Percentiles rank a stretch among this genome's conserved stretches.
phyloP scores from a whole-genome alignment of 2,113 vertebrate species.

The Meleagris gallopavo region DNA sequence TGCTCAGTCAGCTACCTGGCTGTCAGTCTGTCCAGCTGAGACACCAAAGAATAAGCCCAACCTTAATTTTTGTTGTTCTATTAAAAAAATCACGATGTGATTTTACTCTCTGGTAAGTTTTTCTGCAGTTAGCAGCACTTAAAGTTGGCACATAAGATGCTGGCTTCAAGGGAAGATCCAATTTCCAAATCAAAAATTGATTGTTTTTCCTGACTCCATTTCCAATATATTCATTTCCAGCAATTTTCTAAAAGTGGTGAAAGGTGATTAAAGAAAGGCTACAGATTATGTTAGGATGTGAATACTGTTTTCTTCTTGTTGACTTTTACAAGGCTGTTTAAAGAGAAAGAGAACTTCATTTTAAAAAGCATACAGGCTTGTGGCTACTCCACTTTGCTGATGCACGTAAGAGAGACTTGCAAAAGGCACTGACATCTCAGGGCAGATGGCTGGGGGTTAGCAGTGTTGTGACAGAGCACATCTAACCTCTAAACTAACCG shows the following conservation, averaged over 20 bases:
- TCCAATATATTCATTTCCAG: neutral
- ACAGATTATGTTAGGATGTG: neutral
- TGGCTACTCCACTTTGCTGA: neutral
- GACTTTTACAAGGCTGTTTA: neutral
- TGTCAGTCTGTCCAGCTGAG: neutral
- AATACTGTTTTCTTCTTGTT: neutral
- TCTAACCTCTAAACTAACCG: slow-evolving; percentile 19
- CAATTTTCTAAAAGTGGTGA: neutral
- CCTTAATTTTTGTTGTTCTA: neutral
- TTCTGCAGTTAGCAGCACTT: neutral
- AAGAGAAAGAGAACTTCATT: neutral
- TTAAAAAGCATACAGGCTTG: neutral
- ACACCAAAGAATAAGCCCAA: neutral
- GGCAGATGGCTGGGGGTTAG: neutral
- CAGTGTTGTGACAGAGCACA: neutral
- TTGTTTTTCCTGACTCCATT: neutral
- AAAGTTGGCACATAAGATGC: neutral
- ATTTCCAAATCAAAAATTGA: neutral
- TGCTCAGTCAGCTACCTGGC: neutral
- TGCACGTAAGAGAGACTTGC: neutral
- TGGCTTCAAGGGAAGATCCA: neutral
- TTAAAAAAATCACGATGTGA: neutral
- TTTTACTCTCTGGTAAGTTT: too few relatives aligned
- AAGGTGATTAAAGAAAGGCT: neutral
- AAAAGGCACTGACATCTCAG: neutral